Percentiles rank a stretch among this genome's conserved stretches.
These are phyloP conservation scores for Omphaloscelis lunosa DNA, from an alignment of 2,888 invertebrate genomes.

Conservation along the genomic window DNA sequence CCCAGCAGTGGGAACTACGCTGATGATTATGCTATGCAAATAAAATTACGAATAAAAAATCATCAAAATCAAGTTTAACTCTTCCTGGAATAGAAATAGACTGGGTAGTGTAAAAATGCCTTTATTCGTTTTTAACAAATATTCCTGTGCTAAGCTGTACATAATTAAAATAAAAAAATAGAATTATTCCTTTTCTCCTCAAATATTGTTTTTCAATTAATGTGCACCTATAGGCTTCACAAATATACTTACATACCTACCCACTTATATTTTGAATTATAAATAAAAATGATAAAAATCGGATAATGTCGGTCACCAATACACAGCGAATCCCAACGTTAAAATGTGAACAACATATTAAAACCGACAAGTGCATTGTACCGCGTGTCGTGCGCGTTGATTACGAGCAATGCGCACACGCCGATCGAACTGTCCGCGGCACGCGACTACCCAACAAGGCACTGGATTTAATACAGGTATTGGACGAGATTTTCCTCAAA, in stretches of 20 bases:
- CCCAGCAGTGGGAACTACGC: too few relatives aligned
- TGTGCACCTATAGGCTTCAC: not conserved
- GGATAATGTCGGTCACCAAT: not conserved
- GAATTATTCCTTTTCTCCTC: not conserved
- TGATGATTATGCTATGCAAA: too few relatives aligned
- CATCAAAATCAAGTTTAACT: not conserved
- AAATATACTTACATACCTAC: not conserved
- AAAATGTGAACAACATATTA: conserved; percentile 34
- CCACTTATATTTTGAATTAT: not conserved
- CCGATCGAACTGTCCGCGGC: conserved; percentile 66
- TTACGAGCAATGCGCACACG: conserved; percentile 70
- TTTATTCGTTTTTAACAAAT: not conserved
- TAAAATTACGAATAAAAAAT: not conserved
- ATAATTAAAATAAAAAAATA: not conserved
- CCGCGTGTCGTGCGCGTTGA: conserved; percentile 48
- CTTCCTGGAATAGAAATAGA: not conserved
- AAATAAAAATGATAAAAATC: not conserved
- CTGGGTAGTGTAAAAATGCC: too few relatives aligned
- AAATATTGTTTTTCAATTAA: not conserved
- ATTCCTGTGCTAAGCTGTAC: not conserved
- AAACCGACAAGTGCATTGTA: conserved; percentile 49
- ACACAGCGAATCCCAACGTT: not conserved
- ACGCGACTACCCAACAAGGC: conserved; percentile 60
- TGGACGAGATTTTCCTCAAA: conserved; percentile 9
- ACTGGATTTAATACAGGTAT: conserved; percentile 20